Conservation (phyloP, 2,797 vertebrate species). For the Poecilia wingei region DNA sequence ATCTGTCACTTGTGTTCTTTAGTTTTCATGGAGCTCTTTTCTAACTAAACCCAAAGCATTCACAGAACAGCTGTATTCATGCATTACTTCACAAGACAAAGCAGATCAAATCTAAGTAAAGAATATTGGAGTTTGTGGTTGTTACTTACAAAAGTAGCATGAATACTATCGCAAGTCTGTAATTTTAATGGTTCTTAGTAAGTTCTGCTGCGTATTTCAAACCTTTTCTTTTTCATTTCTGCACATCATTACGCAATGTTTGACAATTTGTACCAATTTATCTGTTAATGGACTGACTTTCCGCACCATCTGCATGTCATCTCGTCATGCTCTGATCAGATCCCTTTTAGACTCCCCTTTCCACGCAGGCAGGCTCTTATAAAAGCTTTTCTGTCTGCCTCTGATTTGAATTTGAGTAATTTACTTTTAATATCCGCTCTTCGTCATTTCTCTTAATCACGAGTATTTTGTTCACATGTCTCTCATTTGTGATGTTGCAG, state of each 20-base stretch:
- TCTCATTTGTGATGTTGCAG: conserved; percentile 13
- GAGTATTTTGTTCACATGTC: conserved; percentile 3
- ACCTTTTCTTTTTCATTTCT: background rate
- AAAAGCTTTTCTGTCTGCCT: conserved; percentile 7
- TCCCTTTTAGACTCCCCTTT: background rate
- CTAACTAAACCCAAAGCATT: background rate
- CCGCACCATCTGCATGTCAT: background rate
- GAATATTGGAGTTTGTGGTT: background rate
- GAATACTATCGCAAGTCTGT: background rate
- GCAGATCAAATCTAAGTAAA: background rate
- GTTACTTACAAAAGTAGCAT: background rate
- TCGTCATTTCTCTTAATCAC: background rate
- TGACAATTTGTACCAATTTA: conserved; percentile 3
- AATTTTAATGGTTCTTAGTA: background rate
- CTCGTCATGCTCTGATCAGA: background rate
- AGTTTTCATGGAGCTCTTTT: background rate
- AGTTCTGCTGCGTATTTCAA: background rate
- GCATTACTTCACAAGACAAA: background rate
- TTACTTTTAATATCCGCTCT: conserved; percentile 19
- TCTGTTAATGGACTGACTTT: background rate
- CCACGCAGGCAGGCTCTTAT: background rate
- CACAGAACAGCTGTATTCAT: background rate
- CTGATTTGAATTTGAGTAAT: conserved; percentile 16
- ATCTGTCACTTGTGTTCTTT: background rate
- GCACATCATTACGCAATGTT: background rate